Evolutionary conservation across 2,888 invertebrate species (phyloP), one percentile per base, ranked within the genome.

Genomic region (Ophion ventricosus): DNA sequence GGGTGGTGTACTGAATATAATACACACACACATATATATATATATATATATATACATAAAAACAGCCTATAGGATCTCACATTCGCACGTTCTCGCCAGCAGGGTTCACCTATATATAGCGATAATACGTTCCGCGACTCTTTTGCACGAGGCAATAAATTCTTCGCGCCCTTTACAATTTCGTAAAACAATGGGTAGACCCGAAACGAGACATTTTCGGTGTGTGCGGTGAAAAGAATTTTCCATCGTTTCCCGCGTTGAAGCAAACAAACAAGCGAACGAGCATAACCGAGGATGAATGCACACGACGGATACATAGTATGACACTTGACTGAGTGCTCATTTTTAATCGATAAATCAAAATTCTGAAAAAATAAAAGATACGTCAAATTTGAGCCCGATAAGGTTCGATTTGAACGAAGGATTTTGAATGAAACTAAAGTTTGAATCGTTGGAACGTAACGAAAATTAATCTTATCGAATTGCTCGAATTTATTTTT

Each of bases 91-190:
- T 85, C 57, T 80, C 82, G 69, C 80, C 67, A 76, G 72, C 79
- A 56, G 43, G 49, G 67, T 29, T 26, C n/a, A 17, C 57, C 73
- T 64, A 66, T 67, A 54, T 72, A 66, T 54, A 61, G 61, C 76
- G 64, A 54, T 78, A 79, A 80, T 79, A 82, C 84, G 83, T 76
- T 67, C 67, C 56, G 72, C 61, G 75, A 82, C 82, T 82, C 85
- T 82, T 80, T 82, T 49, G 89, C 89, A 89, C 89, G 89, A 89
- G 90, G 90, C 91, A 90, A 91, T 91, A 91, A 85, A 91, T 89
- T 91, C 91, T 91, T 89, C 87, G 87, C 87, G 85, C 88, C 85
- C 90, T 90, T 90, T 90, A 90, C 91, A 91, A 91, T 91, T 90
- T 89, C 89, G 88, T 86, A 67, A 85, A 85, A 85, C 85, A 85